phyloP scores from a whole-genome alignment of 2,797 vertebrate genomes.

The Numenius phaeopus region DNA sequence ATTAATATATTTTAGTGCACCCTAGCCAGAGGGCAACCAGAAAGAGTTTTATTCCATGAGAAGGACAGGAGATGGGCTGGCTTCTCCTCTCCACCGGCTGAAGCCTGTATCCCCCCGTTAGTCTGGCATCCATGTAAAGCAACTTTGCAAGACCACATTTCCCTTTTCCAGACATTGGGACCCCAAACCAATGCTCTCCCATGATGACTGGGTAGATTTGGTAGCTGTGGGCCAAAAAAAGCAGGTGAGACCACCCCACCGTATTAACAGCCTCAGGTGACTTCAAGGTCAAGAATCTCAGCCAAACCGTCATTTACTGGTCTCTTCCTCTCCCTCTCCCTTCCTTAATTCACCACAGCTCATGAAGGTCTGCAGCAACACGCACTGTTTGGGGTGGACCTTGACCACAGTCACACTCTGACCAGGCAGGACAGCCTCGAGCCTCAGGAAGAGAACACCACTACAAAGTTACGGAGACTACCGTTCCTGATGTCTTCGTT shows the following conservation, averaged over 20 bases:
- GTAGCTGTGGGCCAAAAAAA: not conserved
- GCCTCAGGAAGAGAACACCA: not conserved
- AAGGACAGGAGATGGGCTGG: constrained; percentile 61
- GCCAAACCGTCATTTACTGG: not conserved
- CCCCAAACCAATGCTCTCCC: not conserved
- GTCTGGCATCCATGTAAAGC: not conserved
- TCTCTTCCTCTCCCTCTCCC: not conserved
- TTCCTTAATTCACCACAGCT: not conserved
- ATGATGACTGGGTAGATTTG: not conserved
- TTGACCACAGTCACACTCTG: not conserved
- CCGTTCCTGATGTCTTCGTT: not conserved
- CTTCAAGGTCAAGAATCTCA: not conserved
- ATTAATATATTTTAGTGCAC: constrained; percentile 77
- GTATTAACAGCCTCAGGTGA: not conserved
- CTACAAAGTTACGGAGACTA: not conserved
- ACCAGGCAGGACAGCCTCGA: not conserved
- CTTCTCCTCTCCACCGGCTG: not conserved
- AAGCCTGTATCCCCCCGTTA: not conserved
- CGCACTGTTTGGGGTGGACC: not conserved
- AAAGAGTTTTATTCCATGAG: constrained; percentile 43
- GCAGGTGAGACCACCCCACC: not conserved
- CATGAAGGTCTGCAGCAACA: not conserved
- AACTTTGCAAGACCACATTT: not conserved
- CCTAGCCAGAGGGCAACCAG: constrained; percentile 81
- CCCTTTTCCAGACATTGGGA: not conserved